Base-by-base conservation (phyloP, 2,113 vertebrate species). In the Beaufortia kweichowensis region DNA sequence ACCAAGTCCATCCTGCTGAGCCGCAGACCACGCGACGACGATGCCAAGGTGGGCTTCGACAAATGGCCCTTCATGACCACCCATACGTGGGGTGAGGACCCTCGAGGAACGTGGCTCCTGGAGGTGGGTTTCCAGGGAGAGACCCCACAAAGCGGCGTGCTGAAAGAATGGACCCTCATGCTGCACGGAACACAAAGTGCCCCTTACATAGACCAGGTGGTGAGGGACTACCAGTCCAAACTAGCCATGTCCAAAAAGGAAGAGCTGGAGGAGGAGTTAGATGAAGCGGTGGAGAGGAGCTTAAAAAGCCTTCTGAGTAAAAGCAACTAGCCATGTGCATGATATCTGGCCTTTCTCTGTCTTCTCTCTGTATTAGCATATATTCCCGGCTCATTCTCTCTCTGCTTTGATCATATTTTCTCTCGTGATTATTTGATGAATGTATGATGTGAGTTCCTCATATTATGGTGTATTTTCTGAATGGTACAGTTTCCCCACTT, bases 41-140 rank as follows among this genome's bases (percentile, higher is more conserved):
- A 99, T 88, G 87, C 96, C 86, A 98, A 96, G 83, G 98, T 99
- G 88, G 98, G 98, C 85, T 99, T 99, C 71, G 97, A 99, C 91
- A 98, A 98, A 84, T 99, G 98, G 98, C 98, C 98, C 85, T 99
- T 99, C 91, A 99, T 99, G 98, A 99, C 97, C 74, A 97, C 95
- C 28, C 98, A 99, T 87, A 96, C 96, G 2, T 99, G 98, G 98
- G 98, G 97, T 21, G 98, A 99, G 88, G 97, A 99, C 50, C 97
- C 98, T 23, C 91, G 96, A 41, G 98, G 98, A 73, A 95, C 92
- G 84, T 99, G 98, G 98, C 89, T 92, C 60, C 90, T 99, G 67
- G 97, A 99, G 88, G 89, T 96, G 59, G 94, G 96, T 43, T 98
- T 99, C 86, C 90, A 91, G 0, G 93, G 95, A 12, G 90, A 91